These are phyloP conservation scores for Acrocyrtus sp. DNA, from an alignment of 2,888 invertebrate species.

Conservation along the genomic window DNA sequence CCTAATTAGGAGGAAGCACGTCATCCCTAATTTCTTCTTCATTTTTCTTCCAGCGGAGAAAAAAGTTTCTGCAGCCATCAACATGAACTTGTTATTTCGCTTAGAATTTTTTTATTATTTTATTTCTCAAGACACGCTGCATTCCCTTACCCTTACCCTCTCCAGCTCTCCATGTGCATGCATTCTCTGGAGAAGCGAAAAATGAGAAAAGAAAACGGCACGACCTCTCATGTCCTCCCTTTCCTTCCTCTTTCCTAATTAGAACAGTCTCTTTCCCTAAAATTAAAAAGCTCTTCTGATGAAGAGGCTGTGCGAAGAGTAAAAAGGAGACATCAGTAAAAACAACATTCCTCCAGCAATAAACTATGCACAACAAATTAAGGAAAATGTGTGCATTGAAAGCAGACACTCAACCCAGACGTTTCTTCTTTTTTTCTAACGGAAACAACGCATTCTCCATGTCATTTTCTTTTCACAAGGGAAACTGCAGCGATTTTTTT, in stretches of 20 bases:
- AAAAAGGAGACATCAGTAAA: neutral
- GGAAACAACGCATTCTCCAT: too few relatives aligned
- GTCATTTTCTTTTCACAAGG: too few relatives aligned
- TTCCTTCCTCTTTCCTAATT: neutral
- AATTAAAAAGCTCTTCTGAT: slow-evolving; percentile 4
- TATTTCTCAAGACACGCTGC: neutral
- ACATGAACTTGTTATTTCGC: neutral
- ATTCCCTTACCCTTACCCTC: too few relatives aligned
- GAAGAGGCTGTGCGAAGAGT: neutral
- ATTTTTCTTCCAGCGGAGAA: neutral
- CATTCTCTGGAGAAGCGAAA: neutral
- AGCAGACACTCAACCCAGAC: neutral
- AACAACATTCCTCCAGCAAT: neutral
- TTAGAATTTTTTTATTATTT: neutral
- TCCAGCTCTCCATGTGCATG: neutral
- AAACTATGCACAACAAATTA: neutral
- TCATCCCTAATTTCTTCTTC: neutral
- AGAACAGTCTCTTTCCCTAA: slow-evolving; percentile 2
- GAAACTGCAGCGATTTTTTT: neutral
- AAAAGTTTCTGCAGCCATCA: neutral
- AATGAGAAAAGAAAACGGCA: neutral
- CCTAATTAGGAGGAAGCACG: neutral
- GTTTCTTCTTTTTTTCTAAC: too few relatives aligned
- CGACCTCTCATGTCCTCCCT: neutral
- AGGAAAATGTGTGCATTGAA: neutral